Evolutionary conservation across 2,888 invertebrate genomes (phyloP), one percentile per base, ranked within the genome.

Genomic region (Lepidochrysops patricia): DNA sequence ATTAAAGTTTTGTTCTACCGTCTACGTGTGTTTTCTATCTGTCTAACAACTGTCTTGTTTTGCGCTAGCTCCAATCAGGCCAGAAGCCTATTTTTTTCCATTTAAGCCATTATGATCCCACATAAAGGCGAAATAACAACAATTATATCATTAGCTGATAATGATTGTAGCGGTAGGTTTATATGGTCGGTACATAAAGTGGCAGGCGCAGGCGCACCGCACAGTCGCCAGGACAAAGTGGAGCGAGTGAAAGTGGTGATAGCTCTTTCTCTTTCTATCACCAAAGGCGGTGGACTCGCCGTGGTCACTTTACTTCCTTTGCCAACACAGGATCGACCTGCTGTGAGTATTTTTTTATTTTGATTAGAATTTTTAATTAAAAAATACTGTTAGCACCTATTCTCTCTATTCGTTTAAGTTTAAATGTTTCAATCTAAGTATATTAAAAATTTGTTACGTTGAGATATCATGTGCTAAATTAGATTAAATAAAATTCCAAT

Each of bases 231-330:
- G 86, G 82, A 83, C 75, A 70, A 83, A 79, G 82, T 83, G 75
- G 81, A 77, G 67, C 81, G 67, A 79, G 84, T 84, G 88, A 88
- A 88, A 88, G 88, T 84, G 75, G 74, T 73, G 76, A 76, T 70
- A 76, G 73, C 70, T 76, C 75, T 79, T 74, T 79, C 79, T 79
- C 77, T 76, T 68, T 75, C 74, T 65, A 67, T 68, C 70, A 67
- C 63, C 70, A 67, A 68, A 63, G 63, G 70, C 63, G 66, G 68
- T 70, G 72, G 72, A 72, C 70, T 69, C 68, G 73, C 70, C 62
- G 66, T 67, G 67, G 69, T 68, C 73, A 73, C 69, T 74, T 66
- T 73, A 67, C 70, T 70, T 73, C 72, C 69, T 73, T 73, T 69
- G 70, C 60, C 68, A 68, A 65, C 66, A 60, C 62, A 61, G 63